Percentiles rank a stretch among this genome's conserved stretches.
phyloP scores from a whole-genome alignment of 2,888 invertebrate genomes.

The Allolobophora icterica region DNA sequence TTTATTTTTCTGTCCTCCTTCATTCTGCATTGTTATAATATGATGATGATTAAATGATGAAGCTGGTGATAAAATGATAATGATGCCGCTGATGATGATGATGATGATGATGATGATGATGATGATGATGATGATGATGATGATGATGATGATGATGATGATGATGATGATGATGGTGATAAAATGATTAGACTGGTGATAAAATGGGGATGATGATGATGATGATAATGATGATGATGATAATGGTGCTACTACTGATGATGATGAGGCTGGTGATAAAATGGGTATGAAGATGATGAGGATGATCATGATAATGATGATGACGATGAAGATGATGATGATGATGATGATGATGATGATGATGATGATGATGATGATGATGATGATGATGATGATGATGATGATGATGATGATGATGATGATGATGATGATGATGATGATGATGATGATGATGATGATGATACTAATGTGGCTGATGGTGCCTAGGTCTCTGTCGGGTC shows the following conservation, averaged over 20 bases:
- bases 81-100: too few relatives aligned
- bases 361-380: neutral
- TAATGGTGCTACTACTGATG: neutral
- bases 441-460: neutral
- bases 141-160: too few relatives aligned
- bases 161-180: neutral
- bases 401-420: neutral
- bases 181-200: neutral
- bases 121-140: too few relatives aligned
- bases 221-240: neutral
- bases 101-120: too few relatives aligned
- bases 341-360: neutral
- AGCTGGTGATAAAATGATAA: neutral
- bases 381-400: neutral
- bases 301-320: neutral
- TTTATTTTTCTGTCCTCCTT: too few relatives aligned
- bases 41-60: too few relatives aligned
- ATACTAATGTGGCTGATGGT: neutral
- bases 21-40: too few relatives aligned
- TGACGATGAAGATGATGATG: neutral
- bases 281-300: neutral
- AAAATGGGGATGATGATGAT: neutral
- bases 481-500: conserved; percentile 80
- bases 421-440: conserved; percentile 29
- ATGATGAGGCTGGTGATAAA: neutral